These are phyloP conservation scores for Lates japonicus DNA, from an alignment of 2,797 vertebrate species.

Conservation along the genomic window DNA sequence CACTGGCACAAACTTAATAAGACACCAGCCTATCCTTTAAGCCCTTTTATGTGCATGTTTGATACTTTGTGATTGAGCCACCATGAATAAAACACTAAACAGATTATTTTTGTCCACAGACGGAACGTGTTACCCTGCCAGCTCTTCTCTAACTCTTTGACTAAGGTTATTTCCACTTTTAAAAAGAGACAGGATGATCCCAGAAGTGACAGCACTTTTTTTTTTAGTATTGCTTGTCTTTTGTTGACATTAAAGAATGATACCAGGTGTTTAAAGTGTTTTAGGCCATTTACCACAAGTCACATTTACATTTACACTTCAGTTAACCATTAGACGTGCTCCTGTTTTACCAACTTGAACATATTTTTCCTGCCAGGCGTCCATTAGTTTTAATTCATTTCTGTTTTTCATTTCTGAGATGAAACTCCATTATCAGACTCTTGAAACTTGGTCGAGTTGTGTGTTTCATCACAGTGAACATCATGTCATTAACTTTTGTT, in stretches of 20 bases:
- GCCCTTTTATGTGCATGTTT: constrained; percentile 47
- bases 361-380: not conserved
- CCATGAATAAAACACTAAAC: constrained; percentile 58
- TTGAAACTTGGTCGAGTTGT: constrained; percentile 2
- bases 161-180: constrained; percentile 11
- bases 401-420: not conserved
- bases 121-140: constrained; percentile 15
- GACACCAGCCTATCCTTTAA: constrained; percentile 43
- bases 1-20: constrained; percentile 43
- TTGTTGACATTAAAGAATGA: constrained; percentile 41
- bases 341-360: not conserved
- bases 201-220: constrained; percentile 11
- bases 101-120: constrained; percentile 54
- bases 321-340: not conserved
- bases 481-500: too few species aligned
- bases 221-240: not conserved
- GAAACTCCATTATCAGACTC: not conserved
- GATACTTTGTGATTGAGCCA: constrained; percentile 46
- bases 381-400: not conserved
- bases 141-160: constrained; percentile 17
- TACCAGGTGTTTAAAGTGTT: constrained; percentile 21
- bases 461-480: not conserved
- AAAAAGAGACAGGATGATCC: constrained; percentile 34
- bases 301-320: constrained; percentile 11
- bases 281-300: constrained; percentile 25